Evolutionary conservation across 1,140 invertebrate genomes (phyloP).

Genomic region (Orchesella cincta): DNA sequence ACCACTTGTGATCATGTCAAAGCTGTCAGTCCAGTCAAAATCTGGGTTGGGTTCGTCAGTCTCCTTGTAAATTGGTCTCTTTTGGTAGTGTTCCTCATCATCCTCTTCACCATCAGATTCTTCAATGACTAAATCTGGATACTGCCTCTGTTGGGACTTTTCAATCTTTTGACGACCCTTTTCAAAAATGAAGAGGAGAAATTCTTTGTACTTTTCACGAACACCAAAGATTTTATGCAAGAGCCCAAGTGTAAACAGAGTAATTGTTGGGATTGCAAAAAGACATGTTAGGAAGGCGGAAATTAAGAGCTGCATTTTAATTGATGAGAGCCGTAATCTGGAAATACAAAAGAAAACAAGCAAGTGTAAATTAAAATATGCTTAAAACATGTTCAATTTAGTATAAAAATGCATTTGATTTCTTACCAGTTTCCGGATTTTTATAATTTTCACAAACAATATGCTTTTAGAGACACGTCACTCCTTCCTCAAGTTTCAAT

Average conservation of each 20-base stretch:
- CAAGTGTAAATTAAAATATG: not conserved
- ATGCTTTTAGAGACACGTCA: too few species aligned
- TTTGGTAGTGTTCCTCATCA: not conserved
- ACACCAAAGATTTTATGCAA: constrained; percentile 26
- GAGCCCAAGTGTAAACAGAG: not conserved
- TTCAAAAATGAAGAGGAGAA: constrained; percentile 27
- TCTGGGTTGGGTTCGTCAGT: constrained; percentile 6
- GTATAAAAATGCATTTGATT: not conserved
- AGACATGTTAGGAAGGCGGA: not conserved
- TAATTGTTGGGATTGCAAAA: constrained; percentile 13
- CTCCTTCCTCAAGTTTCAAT: too few species aligned
- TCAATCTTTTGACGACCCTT: constrained; percentile 20
- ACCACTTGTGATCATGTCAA: constrained; percentile 11
- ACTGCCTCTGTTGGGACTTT: not conserved
- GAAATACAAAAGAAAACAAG: not conserved
- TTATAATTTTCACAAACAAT: not conserved
- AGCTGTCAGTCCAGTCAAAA: not conserved
- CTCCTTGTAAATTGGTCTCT: constrained; percentile 11
- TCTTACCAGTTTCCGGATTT: not conserved
- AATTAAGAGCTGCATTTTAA: constrained; percentile 11
- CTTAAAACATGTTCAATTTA: not conserved
- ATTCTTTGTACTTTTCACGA: constrained; percentile 22
- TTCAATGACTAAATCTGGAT: not conserved
- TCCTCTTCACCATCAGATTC: not conserved
- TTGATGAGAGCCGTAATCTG: not conserved